phyloP scores from a whole-genome alignment of 2,888 invertebrate species.

The Acanthacorydalis orientalis region DNA sequence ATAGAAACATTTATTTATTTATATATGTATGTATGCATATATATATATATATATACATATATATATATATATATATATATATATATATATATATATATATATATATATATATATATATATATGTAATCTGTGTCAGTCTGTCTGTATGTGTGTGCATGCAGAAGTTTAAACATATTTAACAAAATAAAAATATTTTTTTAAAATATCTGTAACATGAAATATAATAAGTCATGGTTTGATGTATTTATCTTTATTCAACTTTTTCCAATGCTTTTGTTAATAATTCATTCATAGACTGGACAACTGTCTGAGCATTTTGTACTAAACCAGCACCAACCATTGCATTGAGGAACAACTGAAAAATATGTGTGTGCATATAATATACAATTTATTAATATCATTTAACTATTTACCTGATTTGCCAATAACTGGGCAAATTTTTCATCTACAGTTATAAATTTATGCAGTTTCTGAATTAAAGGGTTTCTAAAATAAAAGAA shows the following conservation, averaged over 20 bases:
- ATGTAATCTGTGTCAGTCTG: no score
- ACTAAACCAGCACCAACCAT: slow-evolving; percentile 91
- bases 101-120: background rate
- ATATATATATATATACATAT: no score
- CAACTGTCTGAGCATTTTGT: slow-evolving; percentile 74
- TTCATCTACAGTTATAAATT: slow-evolving; percentile 54
- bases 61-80: no score
- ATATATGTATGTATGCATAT: no score
- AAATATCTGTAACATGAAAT: no score
- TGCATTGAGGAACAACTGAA: slow-evolving; percentile 75
- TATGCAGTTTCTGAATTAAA: slow-evolving; percentile 73
- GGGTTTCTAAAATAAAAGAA: slow-evolving; percentile 48
- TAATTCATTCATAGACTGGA: slow-evolving; percentile 76
- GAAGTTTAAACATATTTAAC: no score
- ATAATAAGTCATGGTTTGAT: no score
- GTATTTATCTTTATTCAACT: slow-evolving; percentile 7
- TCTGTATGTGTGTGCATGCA: no score
- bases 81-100: no score
- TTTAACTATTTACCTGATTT: slow-evolving; percentile 45
- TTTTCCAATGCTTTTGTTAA: slow-evolving; percentile 67
- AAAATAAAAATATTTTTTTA: no score
- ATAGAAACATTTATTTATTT: no score
- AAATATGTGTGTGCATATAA: no score
- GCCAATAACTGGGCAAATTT: slow-evolving; percentile 70
- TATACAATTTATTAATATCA: slow-evolving; percentile 4